Conservation (phyloP, 35 echinoderm and acorn worm species). For the Stichopus chloronotus region DNA sequence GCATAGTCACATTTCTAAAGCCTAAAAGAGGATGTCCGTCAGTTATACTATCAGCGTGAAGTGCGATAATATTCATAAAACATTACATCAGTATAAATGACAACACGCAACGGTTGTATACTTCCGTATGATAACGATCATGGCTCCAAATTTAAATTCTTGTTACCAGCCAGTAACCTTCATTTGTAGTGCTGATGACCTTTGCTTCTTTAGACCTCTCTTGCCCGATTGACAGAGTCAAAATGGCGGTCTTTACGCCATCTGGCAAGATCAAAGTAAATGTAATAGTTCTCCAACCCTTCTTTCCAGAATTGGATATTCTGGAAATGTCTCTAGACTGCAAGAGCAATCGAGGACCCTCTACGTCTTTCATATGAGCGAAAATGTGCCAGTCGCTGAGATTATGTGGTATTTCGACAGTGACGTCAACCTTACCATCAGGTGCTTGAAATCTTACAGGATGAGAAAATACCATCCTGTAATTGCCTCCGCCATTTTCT, state of each 20-base stretch:
- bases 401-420: constrained; percentile 40
- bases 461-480: constrained; percentile 41
- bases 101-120: no score
- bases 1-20: no score
- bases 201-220: constrained; percentile 16
- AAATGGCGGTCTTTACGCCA: constrained; percentile 14
- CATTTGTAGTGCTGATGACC: constrained; percentile 41
- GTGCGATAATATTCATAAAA: no score
- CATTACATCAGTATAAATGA: no score
- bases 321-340: constrained; percentile 38
- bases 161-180: constrained; percentile 46
- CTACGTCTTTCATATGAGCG: constrained; percentile 41
- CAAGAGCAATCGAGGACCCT: constrained; percentile 18
- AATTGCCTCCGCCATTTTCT: constrained; percentile 42
- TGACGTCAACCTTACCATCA: constrained; percentile 28
- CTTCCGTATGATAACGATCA: no score
- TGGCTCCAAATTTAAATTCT: not conserved
- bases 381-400: constrained; percentile 32
- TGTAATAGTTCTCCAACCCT: constrained; percentile 25
- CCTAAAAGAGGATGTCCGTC: no score
- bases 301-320: not conserved
- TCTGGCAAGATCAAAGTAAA: constrained; percentile 22
- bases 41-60: no score
- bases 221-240: constrained; percentile 34
- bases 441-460: constrained; percentile 14